phyloP scores from a whole-genome alignment of 2,113 vertebrate species.

The Probosciger aterrimus region DNA sequence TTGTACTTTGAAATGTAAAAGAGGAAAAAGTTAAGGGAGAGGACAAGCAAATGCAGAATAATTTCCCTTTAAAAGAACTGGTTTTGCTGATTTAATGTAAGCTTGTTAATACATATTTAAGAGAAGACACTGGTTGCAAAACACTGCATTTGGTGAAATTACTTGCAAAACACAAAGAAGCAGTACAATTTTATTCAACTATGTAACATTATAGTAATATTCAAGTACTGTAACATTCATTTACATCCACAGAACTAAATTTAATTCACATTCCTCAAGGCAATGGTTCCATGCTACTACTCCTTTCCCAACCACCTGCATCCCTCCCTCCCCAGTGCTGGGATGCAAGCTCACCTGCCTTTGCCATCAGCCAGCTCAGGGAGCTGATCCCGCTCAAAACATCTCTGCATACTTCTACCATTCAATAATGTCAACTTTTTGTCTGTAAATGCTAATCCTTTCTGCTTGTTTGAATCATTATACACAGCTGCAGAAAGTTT shows the following conservation, averaged over 20 bases:
- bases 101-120: not conserved
- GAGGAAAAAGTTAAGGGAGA: conserved; percentile 3
- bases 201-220: not conserved
- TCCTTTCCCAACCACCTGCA: not conserved
- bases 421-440: not conserved
- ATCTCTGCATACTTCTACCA: not conserved
- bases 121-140: not conserved
- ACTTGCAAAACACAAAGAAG: not conserved
- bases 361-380: not conserved
- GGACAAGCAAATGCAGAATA: conserved; percentile 4
- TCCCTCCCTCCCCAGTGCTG: too few species aligned
- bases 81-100: not conserved
- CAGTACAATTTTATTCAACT: not conserved
- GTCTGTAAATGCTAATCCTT: not conserved
- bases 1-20: not conserved
- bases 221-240: not conserved
- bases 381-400: not conserved
- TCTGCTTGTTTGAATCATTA: not conserved
- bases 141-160: not conserved
- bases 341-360: not conserved
- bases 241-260: not conserved
- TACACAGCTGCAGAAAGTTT: not conserved
- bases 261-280: not conserved
- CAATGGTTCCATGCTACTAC: not conserved
- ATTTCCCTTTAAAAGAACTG: not conserved